These are phyloP conservation scores for Diacarnus erythraeanus DNA, from an alignment of 37 sponge, comb jelly and placozoan genomes.

Conservation along the genomic window DNA sequence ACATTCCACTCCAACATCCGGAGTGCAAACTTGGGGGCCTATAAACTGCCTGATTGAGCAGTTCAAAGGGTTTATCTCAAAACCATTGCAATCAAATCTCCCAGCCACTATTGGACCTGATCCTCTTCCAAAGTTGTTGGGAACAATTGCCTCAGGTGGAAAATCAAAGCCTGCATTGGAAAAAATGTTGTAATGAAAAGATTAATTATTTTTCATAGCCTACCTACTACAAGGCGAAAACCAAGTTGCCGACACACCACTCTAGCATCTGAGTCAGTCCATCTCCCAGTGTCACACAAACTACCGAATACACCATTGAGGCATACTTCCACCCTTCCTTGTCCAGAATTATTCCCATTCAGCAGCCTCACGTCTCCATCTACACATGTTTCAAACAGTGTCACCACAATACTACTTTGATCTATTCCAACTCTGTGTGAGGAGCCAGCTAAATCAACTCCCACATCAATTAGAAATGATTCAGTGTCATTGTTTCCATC, in stretches of 20 bases:
- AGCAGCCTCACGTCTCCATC: background rate
- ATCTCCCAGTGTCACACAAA: background rate
- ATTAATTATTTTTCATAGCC: too few relatives aligned
- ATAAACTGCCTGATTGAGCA: background rate
- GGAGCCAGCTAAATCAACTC: background rate
- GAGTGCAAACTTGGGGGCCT: background rate
- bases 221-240: background rate
- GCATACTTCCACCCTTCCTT: background rate
- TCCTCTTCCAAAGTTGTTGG: background rate
- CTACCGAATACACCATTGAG: background rate
- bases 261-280: background rate
- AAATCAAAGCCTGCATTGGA: background rate
- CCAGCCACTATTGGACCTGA: slow-evolving; percentile 1
- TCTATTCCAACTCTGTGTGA: background rate
- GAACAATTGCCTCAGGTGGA: background rate
- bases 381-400: background rate
- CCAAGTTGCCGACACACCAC: background rate
- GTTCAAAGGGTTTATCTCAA: background rate
- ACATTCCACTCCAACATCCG: background rate
- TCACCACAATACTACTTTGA: background rate
- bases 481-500: background rate
- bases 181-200: background rate
- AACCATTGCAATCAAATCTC: background rate
- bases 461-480: background rate
- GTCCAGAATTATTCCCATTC: background rate